A percentile compares a stretch with the other conserved stretches of the same genome.
These are phyloP conservation scores for Oscarella lobularis DNA, from an alignment of 37 sponge, comb jelly and placozoan genomes.

Conservation along the genomic window DNA sequence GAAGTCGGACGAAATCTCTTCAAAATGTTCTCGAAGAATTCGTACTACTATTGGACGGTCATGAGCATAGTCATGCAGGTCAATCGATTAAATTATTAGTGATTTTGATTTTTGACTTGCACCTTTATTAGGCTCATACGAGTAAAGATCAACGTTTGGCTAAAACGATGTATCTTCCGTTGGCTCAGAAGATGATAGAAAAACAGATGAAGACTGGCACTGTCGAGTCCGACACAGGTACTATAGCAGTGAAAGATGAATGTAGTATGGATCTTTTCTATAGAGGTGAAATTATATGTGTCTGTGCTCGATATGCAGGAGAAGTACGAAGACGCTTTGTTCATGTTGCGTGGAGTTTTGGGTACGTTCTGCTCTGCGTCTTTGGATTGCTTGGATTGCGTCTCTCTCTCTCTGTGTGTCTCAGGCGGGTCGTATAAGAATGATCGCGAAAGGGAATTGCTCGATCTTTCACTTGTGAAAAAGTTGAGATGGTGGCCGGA, in stretches of 20 bases:
- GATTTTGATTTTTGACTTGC: slow-evolving; percentile 11
- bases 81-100: background rate
- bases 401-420: no score
- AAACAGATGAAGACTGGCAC: slow-evolving; percentile 48
- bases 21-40: slow-evolving; percentile 29
- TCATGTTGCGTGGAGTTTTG: slow-evolving; percentile 19
- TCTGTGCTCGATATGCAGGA: slow-evolving; percentile 39
- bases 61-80: slow-evolving; percentile 97
- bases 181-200: slow-evolving; percentile 74
- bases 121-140: slow-evolving; percentile 20
- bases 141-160: slow-evolving; percentile 14
- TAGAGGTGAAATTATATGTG: slow-evolving; percentile 48
- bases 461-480: background rate
- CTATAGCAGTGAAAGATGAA: no score
- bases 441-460: background rate
- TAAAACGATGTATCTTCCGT: slow-evolving; percentile 47
- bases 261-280: no score
- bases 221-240: slow-evolving; percentile 68
- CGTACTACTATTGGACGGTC: slow-evolving; percentile 93
- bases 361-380: slow-evolving; percentile 25
- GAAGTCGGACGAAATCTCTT: slow-evolving; percentile 27
- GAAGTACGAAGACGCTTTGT: slow-evolving; percentile 32
- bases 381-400: no score
- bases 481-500: background rate
- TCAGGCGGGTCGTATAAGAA: no score